Conservation (phyloP, 2,797 vertebrate genomes). For the Pteronotus mesoamericanus region DNA sequence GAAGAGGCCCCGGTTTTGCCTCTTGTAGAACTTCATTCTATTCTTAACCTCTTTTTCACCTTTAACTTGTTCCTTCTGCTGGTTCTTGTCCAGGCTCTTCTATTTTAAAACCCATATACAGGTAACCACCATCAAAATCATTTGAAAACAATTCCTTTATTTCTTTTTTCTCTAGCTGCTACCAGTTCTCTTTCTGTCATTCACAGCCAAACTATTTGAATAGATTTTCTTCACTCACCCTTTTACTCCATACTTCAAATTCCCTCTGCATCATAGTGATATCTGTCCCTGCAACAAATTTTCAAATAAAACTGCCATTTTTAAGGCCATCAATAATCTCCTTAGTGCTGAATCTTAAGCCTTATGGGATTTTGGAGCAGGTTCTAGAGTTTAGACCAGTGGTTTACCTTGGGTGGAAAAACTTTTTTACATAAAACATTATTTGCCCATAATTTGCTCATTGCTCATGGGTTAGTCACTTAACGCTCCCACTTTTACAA, state of each 20-base stretch:
- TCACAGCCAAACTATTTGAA: background rate
- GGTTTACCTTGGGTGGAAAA: background rate
- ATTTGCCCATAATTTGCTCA: background rate
- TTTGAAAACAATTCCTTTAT: background rate
- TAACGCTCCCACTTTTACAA: background rate
- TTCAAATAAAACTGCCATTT: background rate
- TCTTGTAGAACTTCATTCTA: background rate
- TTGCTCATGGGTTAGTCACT: background rate
- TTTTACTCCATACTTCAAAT: background rate
- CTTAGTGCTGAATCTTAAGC: background rate
- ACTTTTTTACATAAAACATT: background rate
- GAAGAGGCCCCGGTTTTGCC: background rate
- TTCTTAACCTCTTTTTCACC: background rate
- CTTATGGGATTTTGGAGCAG: background rate
- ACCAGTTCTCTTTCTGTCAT: background rate
- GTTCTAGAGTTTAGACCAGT: background rate
- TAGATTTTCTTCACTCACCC: background rate
- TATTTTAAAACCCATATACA: background rate
- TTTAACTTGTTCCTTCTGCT: background rate
- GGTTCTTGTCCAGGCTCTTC: background rate
- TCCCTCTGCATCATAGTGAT: background rate
- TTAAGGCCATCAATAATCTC: background rate
- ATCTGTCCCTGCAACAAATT: background rate
- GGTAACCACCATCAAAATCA: background rate
- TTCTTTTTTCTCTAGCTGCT: background rate